Conservation (phyloP, 2,888 invertebrate genomes). For the Drosophila vallismaia region DNA sequence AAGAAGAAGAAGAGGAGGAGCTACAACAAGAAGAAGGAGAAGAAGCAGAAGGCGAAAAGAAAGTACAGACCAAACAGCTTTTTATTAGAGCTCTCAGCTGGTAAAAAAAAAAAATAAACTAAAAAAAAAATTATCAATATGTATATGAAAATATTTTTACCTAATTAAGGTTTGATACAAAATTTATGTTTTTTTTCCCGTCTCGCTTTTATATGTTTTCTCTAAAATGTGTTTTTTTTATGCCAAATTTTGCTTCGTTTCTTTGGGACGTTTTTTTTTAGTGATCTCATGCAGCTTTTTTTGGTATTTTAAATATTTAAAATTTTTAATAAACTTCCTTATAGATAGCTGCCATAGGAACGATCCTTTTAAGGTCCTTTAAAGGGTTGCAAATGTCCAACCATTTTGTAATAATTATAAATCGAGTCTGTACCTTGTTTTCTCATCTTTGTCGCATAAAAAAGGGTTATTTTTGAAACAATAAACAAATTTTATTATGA, state of each 20-base stretch:
- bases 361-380: too few species aligned
- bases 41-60: conserved; percentile 39
- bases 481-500: too few species aligned
- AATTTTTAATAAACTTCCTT: too few species aligned
- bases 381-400: too few species aligned
- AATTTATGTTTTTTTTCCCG: too few species aligned
- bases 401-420: too few species aligned
- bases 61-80: conserved; percentile 27
- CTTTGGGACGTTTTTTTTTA: not conserved
- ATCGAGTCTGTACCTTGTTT: too few species aligned
- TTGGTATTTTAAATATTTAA: not conserved
- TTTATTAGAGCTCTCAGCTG: not conserved
- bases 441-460: too few species aligned
- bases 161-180: not conserved
- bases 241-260: not conserved
- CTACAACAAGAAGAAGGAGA: conserved; percentile 56
- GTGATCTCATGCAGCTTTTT: conserved; percentile 1
- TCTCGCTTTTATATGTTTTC: too few species aligned
- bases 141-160: not conserved
- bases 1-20: conserved; percentile 1
- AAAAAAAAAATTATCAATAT: too few species aligned
- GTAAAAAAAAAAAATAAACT: not conserved
- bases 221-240: not conserved
- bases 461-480: too few species aligned
- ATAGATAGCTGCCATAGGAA: too few species aligned